Conservation (phyloP, 2,888 invertebrate species). For the Aleiodes alternator region DNA sequence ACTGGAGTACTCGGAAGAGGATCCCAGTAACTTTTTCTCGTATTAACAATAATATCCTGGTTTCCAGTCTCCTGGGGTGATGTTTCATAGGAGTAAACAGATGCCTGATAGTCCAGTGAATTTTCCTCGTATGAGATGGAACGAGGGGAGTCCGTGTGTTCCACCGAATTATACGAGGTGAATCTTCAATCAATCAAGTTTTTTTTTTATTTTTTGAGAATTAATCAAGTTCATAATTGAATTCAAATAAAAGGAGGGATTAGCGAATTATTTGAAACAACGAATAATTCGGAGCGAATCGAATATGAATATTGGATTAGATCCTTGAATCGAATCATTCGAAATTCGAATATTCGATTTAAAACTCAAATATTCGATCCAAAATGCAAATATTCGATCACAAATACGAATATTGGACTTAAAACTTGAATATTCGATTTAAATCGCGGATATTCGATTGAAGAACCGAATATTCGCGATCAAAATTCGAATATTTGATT, state of each 20-base stretch:
- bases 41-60: conserved; percentile 55
- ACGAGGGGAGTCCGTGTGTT: conserved; percentile 63
- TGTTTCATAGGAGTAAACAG: conserved; percentile 69
- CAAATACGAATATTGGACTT: too few relatives aligned
- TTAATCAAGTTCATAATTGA: background rate
- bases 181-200: conserved; percentile 58
- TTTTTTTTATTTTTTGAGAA: background rate
- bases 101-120: conserved; percentile 66
- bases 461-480: too few relatives aligned
- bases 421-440: too few relatives aligned
- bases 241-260: background rate
- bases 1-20: conserved; percentile 64
- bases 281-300: too few relatives aligned
- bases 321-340: too few relatives aligned
- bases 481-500: too few relatives aligned
- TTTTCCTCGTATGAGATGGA: conserved; percentile 68
- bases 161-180: conserved; percentile 59
- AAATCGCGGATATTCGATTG: too few relatives aligned
- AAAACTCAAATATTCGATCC: too few relatives aligned
- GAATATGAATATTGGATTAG: too few relatives aligned
- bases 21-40: conserved; percentile 65
- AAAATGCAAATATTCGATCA: too few relatives aligned
- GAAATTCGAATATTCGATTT: too few relatives aligned
- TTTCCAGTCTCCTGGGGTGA: conserved; percentile 66
- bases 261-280: too few relatives aligned